A percentile compares a stretch with the other conserved stretches of the same genome.
Conservation (phyloP, 2,888 invertebrate species). For the Arrhopalites spinosus region DNA sequence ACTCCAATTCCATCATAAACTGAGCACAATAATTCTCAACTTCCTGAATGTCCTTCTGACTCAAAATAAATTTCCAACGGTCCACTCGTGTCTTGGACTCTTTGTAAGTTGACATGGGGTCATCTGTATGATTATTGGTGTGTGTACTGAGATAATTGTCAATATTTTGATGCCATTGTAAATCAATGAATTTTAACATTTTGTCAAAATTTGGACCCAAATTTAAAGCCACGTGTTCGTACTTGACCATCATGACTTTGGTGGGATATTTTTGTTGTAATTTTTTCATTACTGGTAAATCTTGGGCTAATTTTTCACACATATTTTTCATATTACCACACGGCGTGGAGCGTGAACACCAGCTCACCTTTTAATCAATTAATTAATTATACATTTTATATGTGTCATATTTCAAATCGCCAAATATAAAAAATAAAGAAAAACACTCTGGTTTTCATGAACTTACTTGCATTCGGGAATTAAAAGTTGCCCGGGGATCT, state of each 20-base stretch:
- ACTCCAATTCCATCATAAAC: not conserved
- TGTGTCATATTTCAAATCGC: too few relatives aligned
- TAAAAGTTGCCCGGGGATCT: too few relatives aligned
- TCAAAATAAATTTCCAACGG: not conserved
- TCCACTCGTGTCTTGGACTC: not conserved
- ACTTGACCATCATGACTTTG: slow-evolving; percentile 7
- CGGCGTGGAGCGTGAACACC: too few relatives aligned
- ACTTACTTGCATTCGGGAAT: too few relatives aligned
- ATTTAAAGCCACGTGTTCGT: slow-evolving; percentile 10
- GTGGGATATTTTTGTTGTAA: slow-evolving; percentile 5
- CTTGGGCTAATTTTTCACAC: too few relatives aligned
- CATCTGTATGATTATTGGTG: not conserved
- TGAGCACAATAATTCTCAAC: not conserved
- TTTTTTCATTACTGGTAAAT: too few relatives aligned
- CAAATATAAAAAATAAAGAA: too few relatives aligned
- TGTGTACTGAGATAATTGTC: slow-evolving; percentile 6
- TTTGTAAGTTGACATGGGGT: slow-evolving; percentile 3
- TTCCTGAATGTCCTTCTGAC: not conserved
- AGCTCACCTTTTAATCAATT: too few relatives aligned
- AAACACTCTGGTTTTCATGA: too few relatives aligned
- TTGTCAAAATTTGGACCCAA: not conserved
- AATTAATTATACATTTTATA: too few relatives aligned
- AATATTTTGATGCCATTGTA: slow-evolving; percentile 16
- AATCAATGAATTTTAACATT: not conserved
- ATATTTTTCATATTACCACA: too few relatives aligned